A percentile compares a stretch with the other conserved stretches of the same genome.
These are phyloP conservation scores for Microtus richardsoni DNA, from an alignment of 2,113 vertebrate genomes.

Conservation along the genomic window DNA sequence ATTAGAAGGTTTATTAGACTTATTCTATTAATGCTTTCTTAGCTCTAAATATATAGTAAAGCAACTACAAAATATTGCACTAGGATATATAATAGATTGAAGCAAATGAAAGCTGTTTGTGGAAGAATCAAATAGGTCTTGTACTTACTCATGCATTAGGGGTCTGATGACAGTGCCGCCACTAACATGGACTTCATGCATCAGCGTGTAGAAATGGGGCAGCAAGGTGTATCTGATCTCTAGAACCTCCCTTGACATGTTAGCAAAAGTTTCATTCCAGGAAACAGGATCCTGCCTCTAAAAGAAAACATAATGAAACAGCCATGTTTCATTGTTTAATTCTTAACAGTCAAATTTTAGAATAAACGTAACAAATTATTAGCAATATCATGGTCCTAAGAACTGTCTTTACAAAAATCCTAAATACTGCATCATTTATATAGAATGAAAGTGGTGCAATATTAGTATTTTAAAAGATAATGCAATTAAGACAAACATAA, in stretches of 20 bases:
- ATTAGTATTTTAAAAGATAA: conserved; percentile 11
- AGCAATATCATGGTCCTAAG: not conserved
- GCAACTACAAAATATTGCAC: not conserved
- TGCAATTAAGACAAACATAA: not conserved
- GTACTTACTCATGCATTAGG: conserved; percentile 92
- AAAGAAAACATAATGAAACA: conserved; percentile 64
- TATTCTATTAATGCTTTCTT: not conserved
- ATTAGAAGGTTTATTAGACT: not conserved
- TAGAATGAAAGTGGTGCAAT: not conserved
- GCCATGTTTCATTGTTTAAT: not conserved
- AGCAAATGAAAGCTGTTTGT: not conserved
- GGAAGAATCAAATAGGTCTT: not conserved
- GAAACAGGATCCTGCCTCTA: conserved; percentile 93
- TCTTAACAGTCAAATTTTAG: not conserved
- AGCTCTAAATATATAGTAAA: not conserved
- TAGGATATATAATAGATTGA: not conserved
- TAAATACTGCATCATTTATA: not conserved
- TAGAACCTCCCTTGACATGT: conserved; percentile 83
- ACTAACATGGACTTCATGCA: conserved; percentile 89
- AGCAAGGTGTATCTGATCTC: conserved; percentile 89
- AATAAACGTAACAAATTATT: not conserved
- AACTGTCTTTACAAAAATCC: not conserved
- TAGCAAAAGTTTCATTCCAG: conserved; percentile 87
- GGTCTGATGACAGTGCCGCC: conserved; percentile 92
- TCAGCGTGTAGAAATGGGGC: conserved; percentile 93